Evolutionary conservation across 2,888 invertebrate genomes (phyloP).

Genomic region (Pharmacophagus antenor): DNA sequence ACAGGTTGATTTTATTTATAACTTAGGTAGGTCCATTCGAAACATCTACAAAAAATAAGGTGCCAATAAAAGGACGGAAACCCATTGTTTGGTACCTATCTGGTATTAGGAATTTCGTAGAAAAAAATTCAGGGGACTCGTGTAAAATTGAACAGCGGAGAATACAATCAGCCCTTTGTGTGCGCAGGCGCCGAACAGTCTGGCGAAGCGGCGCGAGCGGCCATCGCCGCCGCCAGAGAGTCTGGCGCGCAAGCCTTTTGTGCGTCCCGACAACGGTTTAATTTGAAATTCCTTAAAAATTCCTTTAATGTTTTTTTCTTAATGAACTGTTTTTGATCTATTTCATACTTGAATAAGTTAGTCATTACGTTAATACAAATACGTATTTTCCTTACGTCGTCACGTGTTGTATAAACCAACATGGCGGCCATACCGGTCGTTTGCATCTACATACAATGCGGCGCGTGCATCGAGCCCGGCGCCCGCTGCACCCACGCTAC

Average conservation of each 20-base stretch:
- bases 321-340: constrained; percentile 5
- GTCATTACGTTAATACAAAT: not conserved
- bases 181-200: constrained; percentile 77
- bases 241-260: constrained; percentile 43
- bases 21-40: constrained; percentile 69
- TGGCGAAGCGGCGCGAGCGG: constrained; percentile 54
- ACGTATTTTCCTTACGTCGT: constrained; percentile 35
- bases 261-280: constrained; percentile 19
- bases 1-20: constrained; percentile 74
- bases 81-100: constrained; percentile 78
- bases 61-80: constrained; percentile 81
- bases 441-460: constrained; percentile 53
- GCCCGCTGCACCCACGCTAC: constrained; percentile 18
- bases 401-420: constrained; percentile 40
- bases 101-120: constrained; percentile 69
- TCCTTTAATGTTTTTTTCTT: not conserved
- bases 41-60: constrained; percentile 74
- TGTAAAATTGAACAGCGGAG: constrained; percentile 61
- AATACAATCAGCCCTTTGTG: constrained; percentile 78
- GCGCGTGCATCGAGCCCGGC: constrained; percentile 33
- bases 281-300: constrained; percentile 1
- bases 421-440: constrained; percentile 38
- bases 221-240: constrained; percentile 56
- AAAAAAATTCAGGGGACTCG: constrained; percentile 66
- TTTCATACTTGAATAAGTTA: not conserved